Evolutionary conservation across 2,797 vertebrate genomes (phyloP).

Genomic region (Aldrovandia affinis): DNA sequence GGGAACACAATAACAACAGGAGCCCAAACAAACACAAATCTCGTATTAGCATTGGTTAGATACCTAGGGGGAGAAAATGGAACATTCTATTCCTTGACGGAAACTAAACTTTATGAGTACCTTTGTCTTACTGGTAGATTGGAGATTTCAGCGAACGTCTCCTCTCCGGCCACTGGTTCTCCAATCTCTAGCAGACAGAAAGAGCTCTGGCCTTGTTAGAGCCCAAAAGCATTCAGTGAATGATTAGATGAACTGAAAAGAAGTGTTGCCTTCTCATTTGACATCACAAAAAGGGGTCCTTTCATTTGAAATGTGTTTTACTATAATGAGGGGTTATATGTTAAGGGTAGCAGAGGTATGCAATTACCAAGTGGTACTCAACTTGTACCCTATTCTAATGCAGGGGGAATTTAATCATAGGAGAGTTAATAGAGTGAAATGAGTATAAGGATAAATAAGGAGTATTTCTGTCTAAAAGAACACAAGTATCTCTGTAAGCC

Average conservation of each 20-base stretch:
- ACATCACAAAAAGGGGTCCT: background rate
- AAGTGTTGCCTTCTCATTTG: background rate
- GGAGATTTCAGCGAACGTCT: background rate
- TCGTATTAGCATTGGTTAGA: no score
- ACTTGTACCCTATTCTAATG: background rate
- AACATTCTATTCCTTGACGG: no score
- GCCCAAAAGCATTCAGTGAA: background rate
- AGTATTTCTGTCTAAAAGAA: background rate
- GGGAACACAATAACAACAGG: background rate
- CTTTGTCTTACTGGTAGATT: background rate
- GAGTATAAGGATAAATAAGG: background rate
- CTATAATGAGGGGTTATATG: background rate
- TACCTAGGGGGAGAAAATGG: no score
- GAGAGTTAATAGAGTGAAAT: background rate
- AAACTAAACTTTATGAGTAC: background rate
- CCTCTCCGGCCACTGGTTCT: background rate
- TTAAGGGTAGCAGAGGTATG: background rate
- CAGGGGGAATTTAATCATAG: background rate
- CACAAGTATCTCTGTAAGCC: background rate
- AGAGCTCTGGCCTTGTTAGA: background rate
- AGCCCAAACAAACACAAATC: background rate
- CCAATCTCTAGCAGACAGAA: background rate
- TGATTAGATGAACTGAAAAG: background rate
- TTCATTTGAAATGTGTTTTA: background rate
- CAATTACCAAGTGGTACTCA: background rate